Evolutionary conservation across 2,797 vertebrate species (phyloP), one percentile per base, ranked within the genome.

Genomic region (Chiloscyllium punctatum): DNA sequence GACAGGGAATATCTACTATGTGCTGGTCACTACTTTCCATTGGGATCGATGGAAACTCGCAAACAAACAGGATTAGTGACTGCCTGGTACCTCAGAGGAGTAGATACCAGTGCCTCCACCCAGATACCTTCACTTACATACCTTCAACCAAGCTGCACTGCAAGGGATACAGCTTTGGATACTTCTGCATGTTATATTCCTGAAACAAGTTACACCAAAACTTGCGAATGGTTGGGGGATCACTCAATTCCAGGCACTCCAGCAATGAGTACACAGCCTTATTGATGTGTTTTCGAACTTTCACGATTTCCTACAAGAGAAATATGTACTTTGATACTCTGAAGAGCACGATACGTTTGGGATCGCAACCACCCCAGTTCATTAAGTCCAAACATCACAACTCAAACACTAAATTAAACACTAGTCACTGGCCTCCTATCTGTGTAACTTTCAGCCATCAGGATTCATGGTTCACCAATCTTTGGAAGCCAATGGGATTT

Each of bases 171-270:
- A 69, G 62, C 91, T 69, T 69, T 4, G 91, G 66, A 71, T 91
- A 91, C 33, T 21, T 7, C 30, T 91, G 53, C 88, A 91, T n/a
- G 33, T 91, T 91, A 66, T 57, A 66, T 30, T n/a, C 88, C 33
- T 91, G 53, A 91, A 91, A 91, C 37, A 94, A 94, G n/a, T 42
- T 37, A 23, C 9, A 1, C 91, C 91, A 71, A 94, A 94, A 94
- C 2, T 94, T 71, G 66, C n/a, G 91, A 94, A 69, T 68, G 53
- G 21, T 71, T 27, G 9, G 23, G 42, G 91, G 27, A 42, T 66
- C 27, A 15, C 62, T 94, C n/a, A 9, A 0, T 68, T 94, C 66
- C n/a, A 94, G 33, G 66, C n/a, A 94, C 3, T 69, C 23, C 66
- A 94, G 33, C 91, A 94, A 69, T 23, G 68, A 42, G n/a, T 94